Conservation (phyloP, 2,113 vertebrate genomes). For the Pelobates fuscus region DNA sequence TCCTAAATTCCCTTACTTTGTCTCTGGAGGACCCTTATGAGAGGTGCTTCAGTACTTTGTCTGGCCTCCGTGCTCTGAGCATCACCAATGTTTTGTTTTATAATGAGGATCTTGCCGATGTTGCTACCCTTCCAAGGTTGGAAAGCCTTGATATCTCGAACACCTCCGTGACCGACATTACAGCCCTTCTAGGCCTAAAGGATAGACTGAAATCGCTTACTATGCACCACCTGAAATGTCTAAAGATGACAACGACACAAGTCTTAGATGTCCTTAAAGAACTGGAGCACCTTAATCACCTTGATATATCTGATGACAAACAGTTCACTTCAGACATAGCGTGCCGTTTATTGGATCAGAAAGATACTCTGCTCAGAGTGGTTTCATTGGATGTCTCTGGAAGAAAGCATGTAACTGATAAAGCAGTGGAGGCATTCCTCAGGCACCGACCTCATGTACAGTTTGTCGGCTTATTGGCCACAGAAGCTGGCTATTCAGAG, state of each 20-base stretch:
- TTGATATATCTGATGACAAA: slow-evolving; percentile 98
- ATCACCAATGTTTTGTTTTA: slow-evolving; percentile 96
- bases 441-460: slow-evolving; percentile 92
- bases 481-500: slow-evolving; percentile 93
- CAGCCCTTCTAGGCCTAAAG: slow-evolving; percentile 85
- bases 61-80: slow-evolving; percentile 86
- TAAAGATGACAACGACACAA: slow-evolving; percentile 96
- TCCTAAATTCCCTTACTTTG: slow-evolving; percentile 92
- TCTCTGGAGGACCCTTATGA: slow-evolving; percentile 89
- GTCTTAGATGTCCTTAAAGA: slow-evolving; percentile 90
- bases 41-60: slow-evolving; percentile 84
- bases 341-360: slow-evolving; percentile 87
- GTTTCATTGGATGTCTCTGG: slow-evolving; percentile 94
- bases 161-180: slow-evolving; percentile 94
- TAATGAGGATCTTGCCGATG: slow-evolving; percentile 89
- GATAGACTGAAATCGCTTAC: slow-evolving; percentile 90
- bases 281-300: slow-evolving; percentile 85
- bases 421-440: slow-evolving; percentile 86
- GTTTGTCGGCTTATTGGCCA: slow-evolving; percentile 93
- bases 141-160: slow-evolving; percentile 98
- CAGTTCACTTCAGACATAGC: slow-evolving; percentile 98
- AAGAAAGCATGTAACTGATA: slow-evolving; percentile 92
- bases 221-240: slow-evolving; percentile 95
- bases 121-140: slow-evolving; percentile 86
- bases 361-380: slow-evolving; percentile 84